These are phyloP conservation scores for Carpatolechia fugitivella DNA, from an alignment of 2,888 invertebrate species.

Conservation along the genomic window DNA sequence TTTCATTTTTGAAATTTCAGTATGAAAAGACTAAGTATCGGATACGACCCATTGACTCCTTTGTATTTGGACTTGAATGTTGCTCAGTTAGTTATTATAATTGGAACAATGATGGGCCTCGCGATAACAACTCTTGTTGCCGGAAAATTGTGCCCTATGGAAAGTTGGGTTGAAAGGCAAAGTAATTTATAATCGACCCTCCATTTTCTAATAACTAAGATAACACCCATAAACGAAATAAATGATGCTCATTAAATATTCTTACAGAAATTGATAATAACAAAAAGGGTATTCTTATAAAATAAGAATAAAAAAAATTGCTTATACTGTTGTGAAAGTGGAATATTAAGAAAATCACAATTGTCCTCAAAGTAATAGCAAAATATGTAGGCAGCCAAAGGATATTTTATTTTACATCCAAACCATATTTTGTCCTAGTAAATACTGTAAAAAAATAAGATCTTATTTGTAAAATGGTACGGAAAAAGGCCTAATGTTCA, in stretches of 20 bases:
- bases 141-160: background rate
- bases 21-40: too few species aligned
- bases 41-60: too few species aligned
- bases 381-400: background rate
- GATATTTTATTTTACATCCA: too few species aligned
- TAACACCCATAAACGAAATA: constrained; percentile 2
- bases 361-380: too few species aligned
- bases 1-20: too few species aligned
- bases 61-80: background rate
- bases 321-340: too few species aligned
- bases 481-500: too few species aligned
- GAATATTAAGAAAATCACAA: too few species aligned
- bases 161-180: background rate
- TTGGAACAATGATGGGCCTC: background rate
- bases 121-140: background rate
- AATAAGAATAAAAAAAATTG: too few species aligned
- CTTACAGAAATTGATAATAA: background rate
- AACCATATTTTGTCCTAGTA: too few species aligned
- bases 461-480: too few species aligned
- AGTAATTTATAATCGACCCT: background rate
- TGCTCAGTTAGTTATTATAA: constrained; percentile 3
- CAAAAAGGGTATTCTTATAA: background rate
- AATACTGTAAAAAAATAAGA: too few species aligned
- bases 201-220: constrained; percentile 11
- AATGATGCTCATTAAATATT: constrained; percentile 8